A percentile compares a stretch with the other conserved stretches of the same genome.
These are phyloP conservation scores for Stenodema calcarata DNA, from an alignment of 2,888 invertebrate genomes.

Conservation along the genomic window DNA sequence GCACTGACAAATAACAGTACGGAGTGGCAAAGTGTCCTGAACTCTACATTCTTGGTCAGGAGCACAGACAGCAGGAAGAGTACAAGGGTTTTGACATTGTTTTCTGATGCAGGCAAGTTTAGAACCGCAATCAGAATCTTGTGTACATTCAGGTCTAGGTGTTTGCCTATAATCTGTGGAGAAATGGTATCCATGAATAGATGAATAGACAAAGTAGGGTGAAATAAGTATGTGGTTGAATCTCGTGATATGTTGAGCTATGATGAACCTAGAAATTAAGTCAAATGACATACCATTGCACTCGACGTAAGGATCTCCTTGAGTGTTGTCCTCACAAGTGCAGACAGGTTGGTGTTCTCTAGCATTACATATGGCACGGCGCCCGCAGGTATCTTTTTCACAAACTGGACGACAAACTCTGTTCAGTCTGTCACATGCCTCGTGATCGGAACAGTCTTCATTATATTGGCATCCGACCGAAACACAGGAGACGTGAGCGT, in stretches of 20 bases:
- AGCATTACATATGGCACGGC: conserved; percentile 77
- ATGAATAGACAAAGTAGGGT: conserved; percentile 56
- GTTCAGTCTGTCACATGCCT: conserved; percentile 83
- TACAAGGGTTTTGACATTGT: conserved; percentile 80
- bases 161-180: conserved; percentile 54
- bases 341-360: conserved; percentile 80
- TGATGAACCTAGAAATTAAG: not conserved
- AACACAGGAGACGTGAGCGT: conserved; percentile 72
- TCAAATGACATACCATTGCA: conserved; percentile 65
- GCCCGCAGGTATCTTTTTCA: conserved; percentile 80
- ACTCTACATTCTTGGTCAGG: conserved; percentile 80
- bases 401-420: conserved; percentile 83
- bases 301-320: conserved; percentile 79
- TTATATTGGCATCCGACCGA: conserved; percentile 85
- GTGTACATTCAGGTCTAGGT: conserved; percentile 69
- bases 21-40: conserved; percentile 77
- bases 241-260: no score
- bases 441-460: conserved; percentile 85
- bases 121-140: conserved; percentile 79
- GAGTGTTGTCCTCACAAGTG: conserved; percentile 75
- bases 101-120: conserved; percentile 78
- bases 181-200: no score
- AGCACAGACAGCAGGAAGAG: conserved; percentile 74
- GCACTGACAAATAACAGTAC: conserved; percentile 87
- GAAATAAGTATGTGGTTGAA: not conserved